Conservation (phyloP, 2,797 vertebrate species). For the Molossus alvarezi region DNA sequence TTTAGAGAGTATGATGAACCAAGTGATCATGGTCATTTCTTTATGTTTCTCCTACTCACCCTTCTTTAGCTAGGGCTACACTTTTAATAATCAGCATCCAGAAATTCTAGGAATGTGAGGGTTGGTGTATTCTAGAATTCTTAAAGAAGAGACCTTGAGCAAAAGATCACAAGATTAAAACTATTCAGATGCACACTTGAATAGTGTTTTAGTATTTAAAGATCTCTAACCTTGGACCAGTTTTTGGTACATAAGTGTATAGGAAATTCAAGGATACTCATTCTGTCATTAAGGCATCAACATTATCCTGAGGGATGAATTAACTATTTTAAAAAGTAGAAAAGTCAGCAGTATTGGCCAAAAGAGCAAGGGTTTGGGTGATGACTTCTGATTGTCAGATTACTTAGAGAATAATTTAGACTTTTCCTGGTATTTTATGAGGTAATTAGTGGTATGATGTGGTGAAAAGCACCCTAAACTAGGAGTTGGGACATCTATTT, state of each 20-base stretch:
- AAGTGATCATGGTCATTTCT: neutral
- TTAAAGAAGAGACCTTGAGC: neutral
- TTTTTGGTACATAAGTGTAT: neutral
- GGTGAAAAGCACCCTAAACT: neutral
- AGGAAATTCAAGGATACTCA: neutral
- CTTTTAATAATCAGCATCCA: neutral
- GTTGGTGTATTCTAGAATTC: neutral
- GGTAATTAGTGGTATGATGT: neutral
- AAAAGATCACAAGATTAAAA: constrained; percentile 32
- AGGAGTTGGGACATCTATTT: neutral
- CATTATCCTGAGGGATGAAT: neutral
- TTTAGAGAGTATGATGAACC: neutral
- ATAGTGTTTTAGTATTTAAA: neutral
- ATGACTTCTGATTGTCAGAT: neutral
- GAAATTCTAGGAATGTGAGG: constrained; percentile 3
- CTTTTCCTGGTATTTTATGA: neutral
- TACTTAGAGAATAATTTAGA: neutral
- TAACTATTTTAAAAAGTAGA: constrained; percentile 23
- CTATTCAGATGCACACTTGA: neutral
- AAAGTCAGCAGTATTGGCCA: neutral
- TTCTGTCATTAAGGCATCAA: neutral
- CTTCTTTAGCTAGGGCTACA: neutral
- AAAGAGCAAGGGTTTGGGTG: neutral
- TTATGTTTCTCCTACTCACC: neutral
- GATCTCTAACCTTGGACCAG: neutral